Evolutionary conservation across 1,140 invertebrate species (phyloP).

Genomic region (Bombus pascuorum): DNA sequence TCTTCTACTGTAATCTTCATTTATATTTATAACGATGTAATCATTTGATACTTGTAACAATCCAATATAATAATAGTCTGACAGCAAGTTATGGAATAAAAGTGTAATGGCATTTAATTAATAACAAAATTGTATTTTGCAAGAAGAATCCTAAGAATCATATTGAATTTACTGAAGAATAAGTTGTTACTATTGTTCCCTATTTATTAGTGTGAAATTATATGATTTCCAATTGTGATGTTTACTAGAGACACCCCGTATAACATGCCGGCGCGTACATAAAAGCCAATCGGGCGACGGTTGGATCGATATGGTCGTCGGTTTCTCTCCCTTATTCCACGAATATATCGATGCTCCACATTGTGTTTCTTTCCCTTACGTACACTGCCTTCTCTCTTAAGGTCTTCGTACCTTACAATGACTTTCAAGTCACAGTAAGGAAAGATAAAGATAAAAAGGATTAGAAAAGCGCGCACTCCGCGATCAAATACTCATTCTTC

Average conservation of each 20-base stretch:
- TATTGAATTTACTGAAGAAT: not conserved
- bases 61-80: not conserved
- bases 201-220: not conserved
- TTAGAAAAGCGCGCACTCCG: not conserved
- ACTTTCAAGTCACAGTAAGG: not conserved
- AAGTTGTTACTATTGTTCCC: not conserved
- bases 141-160: too few relatives aligned
- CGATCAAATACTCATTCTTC: not conserved
- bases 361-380: constrained; percentile 23
- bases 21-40: not conserved
- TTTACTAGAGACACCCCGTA: constrained; percentile 11
- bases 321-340: constrained; percentile 52
- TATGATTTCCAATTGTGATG: not conserved
- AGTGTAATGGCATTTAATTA: not conserved
- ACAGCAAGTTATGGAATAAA: not conserved
- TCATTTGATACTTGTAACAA: not conserved
- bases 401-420: not conserved
- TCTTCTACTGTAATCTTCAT: not conserved
- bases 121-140: not conserved
- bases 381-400: not conserved
- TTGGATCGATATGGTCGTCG: constrained; percentile 50
- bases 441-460: constrained; percentile 12
- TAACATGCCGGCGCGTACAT: constrained; percentile 21
- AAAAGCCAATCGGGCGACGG: constrained; percentile 51
- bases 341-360: constrained; percentile 53